Evolutionary conservation across 1,140 invertebrate genomes (phyloP), one percentile per base, ranked within the genome.

Genomic region (Belonocnema kinseyi): DNA sequence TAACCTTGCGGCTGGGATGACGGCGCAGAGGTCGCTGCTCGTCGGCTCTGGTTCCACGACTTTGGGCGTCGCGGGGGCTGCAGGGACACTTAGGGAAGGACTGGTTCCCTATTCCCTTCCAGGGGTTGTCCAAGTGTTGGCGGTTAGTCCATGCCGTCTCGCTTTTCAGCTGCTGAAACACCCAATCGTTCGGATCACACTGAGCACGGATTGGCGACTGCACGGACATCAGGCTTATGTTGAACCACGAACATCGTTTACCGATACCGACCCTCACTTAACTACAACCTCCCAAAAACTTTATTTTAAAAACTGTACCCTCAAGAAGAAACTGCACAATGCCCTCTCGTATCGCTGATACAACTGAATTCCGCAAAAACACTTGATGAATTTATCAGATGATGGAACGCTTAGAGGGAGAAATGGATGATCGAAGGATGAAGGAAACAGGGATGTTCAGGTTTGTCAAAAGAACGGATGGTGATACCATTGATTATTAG

Each of bases 1-100:
- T 90, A 81, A 92, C 90, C 90, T 92, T 90, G 84, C 90, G 90
- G 90, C 90, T 91, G 89, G 87, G 82, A 86, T 84, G 85, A 78
- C 81, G 86, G 75, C 78, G 85, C 84, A 85, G 87, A 88, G 86
- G 85, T 88, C 88, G 88, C 85, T 89, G 88, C 76, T 56, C 73
- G 33, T 80, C 74, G 61, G 26, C 54, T 61, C 74, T 72, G 26
- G 71, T 76, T 50, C 76, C 77, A 75, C 77, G 80, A 74, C 72
- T 81, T 73, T 66, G 77, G 53, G 50, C 50, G 76, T 77, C 72
- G 52, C 79, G 78, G 76, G 77, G 74, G 78, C 75, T 72, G 80
- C 66, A 52, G 83, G 76, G 80, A 72, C 80, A 53, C 70, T 77
- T 81, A 78, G 82, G 83, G 82, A 85, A 83, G 77, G 82, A 77